A percentile compares a stretch with the other conserved stretches of the same genome.
Evolutionary conservation across 1,140 invertebrate species (phyloP).

Genomic region (Lucilia sericata): DNA sequence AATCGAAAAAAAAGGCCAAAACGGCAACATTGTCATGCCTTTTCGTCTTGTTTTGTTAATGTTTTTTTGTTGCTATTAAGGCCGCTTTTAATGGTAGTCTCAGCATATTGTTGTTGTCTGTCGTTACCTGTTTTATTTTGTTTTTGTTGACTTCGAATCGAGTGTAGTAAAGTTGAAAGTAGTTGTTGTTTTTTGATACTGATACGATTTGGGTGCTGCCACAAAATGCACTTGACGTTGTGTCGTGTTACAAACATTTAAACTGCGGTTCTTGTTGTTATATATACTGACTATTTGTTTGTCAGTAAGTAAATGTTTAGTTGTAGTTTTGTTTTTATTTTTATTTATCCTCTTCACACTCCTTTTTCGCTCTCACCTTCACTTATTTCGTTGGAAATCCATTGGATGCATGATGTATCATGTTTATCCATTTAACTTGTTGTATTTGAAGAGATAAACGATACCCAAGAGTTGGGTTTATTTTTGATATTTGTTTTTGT

Average conservation of each 20-base stretch:
- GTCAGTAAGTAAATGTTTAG: neutral
- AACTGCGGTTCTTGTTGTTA: slow-evolving; percentile 23
- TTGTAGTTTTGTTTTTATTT: neutral
- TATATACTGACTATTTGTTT: neutral
- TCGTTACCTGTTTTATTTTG: neutral
- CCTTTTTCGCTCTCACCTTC: neutral
- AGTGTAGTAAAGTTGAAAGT: neutral
- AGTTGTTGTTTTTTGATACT: neutral
- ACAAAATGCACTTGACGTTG: slow-evolving; percentile 42
- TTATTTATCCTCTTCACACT: neutral
- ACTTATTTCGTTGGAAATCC: neutral
- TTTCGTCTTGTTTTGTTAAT: neutral
- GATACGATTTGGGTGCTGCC: slow-evolving; percentile 15
- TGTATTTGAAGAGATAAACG: slow-evolving; percentile 17
- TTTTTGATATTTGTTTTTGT: no score
- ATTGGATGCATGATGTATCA: slow-evolving; percentile 1
- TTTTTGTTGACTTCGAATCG: neutral
- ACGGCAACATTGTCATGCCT: slow-evolving; percentile 6
- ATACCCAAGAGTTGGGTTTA: slow-evolving; percentile 6
- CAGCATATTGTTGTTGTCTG: neutral
- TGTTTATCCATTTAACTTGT: slow-evolving; percentile 29
- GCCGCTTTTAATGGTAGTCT: no score
- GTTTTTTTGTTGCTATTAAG: neutral
- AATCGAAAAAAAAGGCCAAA: no score
- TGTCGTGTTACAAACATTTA: slow-evolving; percentile 42